Evolutionary conservation across 2,888 invertebrate species (phyloP), one percentile per base, ranked within the genome.

Genomic region (Dichetophora obliterata): DNA sequence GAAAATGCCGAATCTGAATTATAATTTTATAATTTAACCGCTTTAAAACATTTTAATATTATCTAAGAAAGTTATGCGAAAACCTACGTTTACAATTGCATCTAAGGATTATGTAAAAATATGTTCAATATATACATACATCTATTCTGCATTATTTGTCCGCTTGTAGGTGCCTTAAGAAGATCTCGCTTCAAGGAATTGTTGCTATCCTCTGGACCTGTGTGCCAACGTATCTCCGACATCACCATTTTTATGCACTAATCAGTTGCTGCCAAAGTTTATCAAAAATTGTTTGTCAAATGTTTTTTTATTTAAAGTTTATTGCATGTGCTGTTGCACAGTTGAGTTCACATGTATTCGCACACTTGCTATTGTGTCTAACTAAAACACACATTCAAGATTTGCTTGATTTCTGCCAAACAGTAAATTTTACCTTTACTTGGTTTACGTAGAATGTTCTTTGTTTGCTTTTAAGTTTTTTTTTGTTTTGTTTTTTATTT

Each of bases 221-320:
- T 85, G 82, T 86, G 86, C 89, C 89, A 89, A 83, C 86, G 89
- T 85, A 89, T 83, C 86, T 89, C 89, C 85, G 89, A 89, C 89
- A 89, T 89, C 87, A 89, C 89, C 89, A 89, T 89, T 86, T 88
- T 89, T 76, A 22, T 61, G 31, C 69, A 76, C 74, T 59, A 34
- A 22, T 37, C 31, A 27, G 11, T 14, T 16, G 11, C 8, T 16
- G 11, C 8, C 34, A 31, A 63, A 63, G 9, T 11, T 22, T 34
- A 4, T 11, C 43, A 54, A 43, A 61, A 71, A 24, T 63, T n/a
- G n/a, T 54, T 63, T n/a, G n/a, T 54, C 63, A 48, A 65, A 22
- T 75, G 22, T 66, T 75, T n/a, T 16, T 9, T n/a, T 14, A n/a
- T 8, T 24, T 11, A 54, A 22, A 43, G 11, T 43, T 43, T 11